Percentiles rank a stretch among this genome's conserved stretches.
phyloP scores from a whole-genome alignment of 2,888 invertebrate genomes.

The Cyaniris semiargus region DNA sequence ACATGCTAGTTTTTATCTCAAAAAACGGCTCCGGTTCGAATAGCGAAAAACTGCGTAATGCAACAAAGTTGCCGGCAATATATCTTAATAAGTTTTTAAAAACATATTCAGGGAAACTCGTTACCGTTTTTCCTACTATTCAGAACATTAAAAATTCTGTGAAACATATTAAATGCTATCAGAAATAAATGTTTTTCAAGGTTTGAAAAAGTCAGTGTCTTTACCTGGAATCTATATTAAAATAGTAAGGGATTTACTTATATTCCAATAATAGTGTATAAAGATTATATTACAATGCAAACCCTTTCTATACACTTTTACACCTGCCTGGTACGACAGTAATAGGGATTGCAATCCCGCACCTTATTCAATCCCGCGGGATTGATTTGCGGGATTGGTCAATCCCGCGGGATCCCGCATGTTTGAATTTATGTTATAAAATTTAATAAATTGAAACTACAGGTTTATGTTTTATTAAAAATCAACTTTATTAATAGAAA shows the following conservation, averaged over 20 bases:
- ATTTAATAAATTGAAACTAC: too few relatives aligned
- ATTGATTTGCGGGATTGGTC: too few relatives aligned
- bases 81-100: neutral
- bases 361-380: too few relatives aligned
- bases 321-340: slow-evolving; percentile 1
- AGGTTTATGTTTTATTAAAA: too few relatives aligned
- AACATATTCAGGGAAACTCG: neutral
- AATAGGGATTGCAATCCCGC: too few relatives aligned
- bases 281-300: neutral
- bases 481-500: too few relatives aligned
- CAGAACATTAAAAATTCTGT: neutral
- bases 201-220: neutral
- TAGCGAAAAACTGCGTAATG: too few relatives aligned
- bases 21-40: too few relatives aligned
- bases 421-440: too few relatives aligned
- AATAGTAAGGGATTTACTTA: neutral
- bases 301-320: neutral
- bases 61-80: too few relatives aligned
- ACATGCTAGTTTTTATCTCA: too few relatives aligned
- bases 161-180: neutral
- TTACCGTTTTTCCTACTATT: neutral
- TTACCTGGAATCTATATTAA: neutral
- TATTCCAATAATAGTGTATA: neutral
- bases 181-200: neutral
- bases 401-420: too few relatives aligned